phyloP scores from a whole-genome alignment of 2,888 invertebrate species.

The Megamerina dolium region DNA sequence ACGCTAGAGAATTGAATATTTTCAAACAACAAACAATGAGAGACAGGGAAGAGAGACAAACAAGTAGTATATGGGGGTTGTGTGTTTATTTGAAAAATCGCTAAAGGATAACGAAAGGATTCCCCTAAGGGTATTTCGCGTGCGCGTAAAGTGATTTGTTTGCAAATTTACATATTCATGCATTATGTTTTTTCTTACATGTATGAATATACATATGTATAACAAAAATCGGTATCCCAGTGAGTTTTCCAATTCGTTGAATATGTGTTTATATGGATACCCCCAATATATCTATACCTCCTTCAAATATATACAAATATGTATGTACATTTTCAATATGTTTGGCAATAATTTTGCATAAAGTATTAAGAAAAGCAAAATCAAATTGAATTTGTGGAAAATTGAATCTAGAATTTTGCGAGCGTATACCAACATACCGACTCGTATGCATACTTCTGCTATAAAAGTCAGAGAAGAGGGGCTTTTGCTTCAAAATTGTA shows the following conservation, averaged over 20 bases:
- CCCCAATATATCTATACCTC: background rate
- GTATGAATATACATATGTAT: too few species aligned
- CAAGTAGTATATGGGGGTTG: too few species aligned
- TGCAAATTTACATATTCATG: slow-evolving; percentile 41
- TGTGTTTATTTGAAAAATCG: too few species aligned
- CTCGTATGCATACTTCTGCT: too few species aligned
- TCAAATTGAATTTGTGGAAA: slow-evolving; percentile 38
- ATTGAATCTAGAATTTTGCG: slow-evolving; percentile 24
- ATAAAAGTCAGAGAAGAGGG: background rate
- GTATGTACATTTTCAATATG: slow-evolving; percentile 18
- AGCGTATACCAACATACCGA: too few species aligned
- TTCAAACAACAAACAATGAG: too few species aligned
- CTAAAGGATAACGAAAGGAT: slow-evolving; percentile 13
- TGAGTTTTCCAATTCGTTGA: slow-evolving; percentile 41
- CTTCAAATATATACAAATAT: background rate
- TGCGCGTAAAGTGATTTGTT: slow-evolving; percentile 43
- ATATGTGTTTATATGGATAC: slow-evolving; percentile 5
- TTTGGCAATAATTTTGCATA: slow-evolving; percentile 42
- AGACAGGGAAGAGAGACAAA: too few species aligned
- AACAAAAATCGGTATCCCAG: slow-evolving; percentile 19
- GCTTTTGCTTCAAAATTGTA: slow-evolving; percentile 2
- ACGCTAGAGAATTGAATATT: too few species aligned
- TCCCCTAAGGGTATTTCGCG: slow-evolving; percentile 24
- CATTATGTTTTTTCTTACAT: slow-evolving; percentile 17
- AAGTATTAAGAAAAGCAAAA: slow-evolving; percentile 29